These are phyloP conservation scores for Heliconius erato DNA, from an alignment of 2,888 invertebrate genomes.

Conservation along the genomic window DNA sequence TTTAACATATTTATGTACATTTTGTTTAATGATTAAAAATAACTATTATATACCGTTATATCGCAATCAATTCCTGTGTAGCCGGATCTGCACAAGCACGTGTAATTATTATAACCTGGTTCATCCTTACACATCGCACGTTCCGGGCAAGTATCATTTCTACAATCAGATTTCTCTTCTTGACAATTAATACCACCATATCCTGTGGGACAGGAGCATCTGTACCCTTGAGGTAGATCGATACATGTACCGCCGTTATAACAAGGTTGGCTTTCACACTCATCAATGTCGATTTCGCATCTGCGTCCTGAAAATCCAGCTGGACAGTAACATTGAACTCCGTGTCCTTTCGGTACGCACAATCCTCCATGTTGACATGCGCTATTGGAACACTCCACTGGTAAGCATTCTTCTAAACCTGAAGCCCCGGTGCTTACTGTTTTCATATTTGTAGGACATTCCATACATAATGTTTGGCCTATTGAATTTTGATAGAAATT, in stretches of 20 bases:
- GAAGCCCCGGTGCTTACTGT: slow-evolving; percentile 93
- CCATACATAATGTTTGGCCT: slow-evolving; percentile 94
- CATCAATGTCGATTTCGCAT: slow-evolving; percentile 98
- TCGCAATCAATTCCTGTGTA: slow-evolving; percentile 97
- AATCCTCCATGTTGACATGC: slow-evolving; percentile 96
- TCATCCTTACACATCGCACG: slow-evolving; percentile 99
- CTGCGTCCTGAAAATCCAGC: slow-evolving; percentile 97
- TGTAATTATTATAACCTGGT: slow-evolving; percentile 94
- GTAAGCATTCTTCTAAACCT: slow-evolving; percentile 94
- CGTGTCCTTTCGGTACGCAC: slow-evolving; percentile 95
- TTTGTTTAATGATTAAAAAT: neutral
- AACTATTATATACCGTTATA: slow-evolving; percentile 88
- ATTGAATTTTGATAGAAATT: slow-evolving; percentile 96
- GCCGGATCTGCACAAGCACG: slow-evolving; percentile 97
- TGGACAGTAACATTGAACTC: slow-evolving; percentile 96
- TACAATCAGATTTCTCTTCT: slow-evolving; percentile 95
- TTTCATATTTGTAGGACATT: slow-evolving; percentile 96
- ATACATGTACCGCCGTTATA: slow-evolving; percentile 96
- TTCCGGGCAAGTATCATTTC: slow-evolving; percentile 96
- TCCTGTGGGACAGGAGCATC: slow-evolving; percentile 94
- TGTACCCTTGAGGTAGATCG: slow-evolving; percentile 96
- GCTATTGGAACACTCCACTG: slow-evolving; percentile 94
- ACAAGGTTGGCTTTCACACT: slow-evolving; percentile 97
- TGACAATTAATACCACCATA: slow-evolving; percentile 98
- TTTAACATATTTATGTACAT: neutral